Evolutionary conservation across 2,797 vertebrate species (phyloP), one percentile per base, ranked within the genome.

Genomic region (Protonibea diacanthus): DNA sequence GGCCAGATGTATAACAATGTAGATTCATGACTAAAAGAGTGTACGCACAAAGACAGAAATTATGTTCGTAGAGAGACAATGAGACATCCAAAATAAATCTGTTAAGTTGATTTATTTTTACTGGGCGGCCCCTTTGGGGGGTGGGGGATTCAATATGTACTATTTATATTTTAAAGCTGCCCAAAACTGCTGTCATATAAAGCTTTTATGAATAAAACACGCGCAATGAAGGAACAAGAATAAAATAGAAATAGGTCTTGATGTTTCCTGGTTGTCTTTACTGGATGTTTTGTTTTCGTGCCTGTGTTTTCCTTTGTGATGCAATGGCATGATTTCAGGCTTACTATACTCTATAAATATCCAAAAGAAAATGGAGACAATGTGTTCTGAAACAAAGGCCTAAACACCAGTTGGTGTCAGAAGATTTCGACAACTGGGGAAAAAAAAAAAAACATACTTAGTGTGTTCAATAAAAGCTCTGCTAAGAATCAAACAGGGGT

Each of bases 301-400:
- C 67, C 56, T 74, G 44, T 70, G 61, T 75, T 84, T 85, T 85
- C 69, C 76, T 85, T 79, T 79, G 78, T 80, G 81, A 74, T 75
- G 82, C 68, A 85, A 84, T 78, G 57, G 75, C 78, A 78, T 70
- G 57, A 89, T 78, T 90, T 83, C 76, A 87, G 71, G 47, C 73
- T 81, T 59, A 71, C 65, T 63, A 72, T 61, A 10, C 53, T 61
- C 80, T 76, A 76, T 77, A 82, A 83, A 86, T 84, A 87, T 49
- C 60, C 74, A 62, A 44, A 74, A 47, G 44, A 82, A 88, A 84
- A 88, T 27, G 20, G 40, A 89, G 72, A 76, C 42, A 23, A 52
- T 57, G 71, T 82, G 59, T 82, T 80, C 78, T 52, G 42, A 79
- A 82, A 84, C 42, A 67, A 77, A 77, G 56, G 23, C 44, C n/a